Base-by-base conservation (phyloP, 2,113 vertebrate genomes). In the Thermophis baileyi region DNA sequence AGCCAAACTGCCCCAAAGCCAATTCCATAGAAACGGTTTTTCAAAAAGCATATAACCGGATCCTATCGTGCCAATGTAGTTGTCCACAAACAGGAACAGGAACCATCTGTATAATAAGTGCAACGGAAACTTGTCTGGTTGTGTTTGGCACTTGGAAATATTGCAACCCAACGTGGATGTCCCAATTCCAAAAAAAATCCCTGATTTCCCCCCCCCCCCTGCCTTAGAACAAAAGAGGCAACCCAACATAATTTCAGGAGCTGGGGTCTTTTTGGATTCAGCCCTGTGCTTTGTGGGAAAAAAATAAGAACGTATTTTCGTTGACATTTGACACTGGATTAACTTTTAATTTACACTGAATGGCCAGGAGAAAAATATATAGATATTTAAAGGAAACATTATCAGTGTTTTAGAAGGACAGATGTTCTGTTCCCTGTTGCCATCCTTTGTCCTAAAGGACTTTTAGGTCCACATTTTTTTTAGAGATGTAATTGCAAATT, bases 371-470 rank as follows among this genome's bases (percentile, higher is more conserved):
- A 54, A 89, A 54, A 51, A 40, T 2, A 0, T n/a, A 44, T 25
- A 89, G 20, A 55, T 55, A 40, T 44, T 89, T 11, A 55, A 55
- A 89, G 24, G 4, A 88, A 53, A 40, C 25, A 50, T 30, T 30
- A 89, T 40, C 8, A 14, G 24, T 44, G 35, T n/a, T 55, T 55
- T 89, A 88, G 30, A 35, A 93, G 92, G 94, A 93, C 50, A 49
- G 0, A 89, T 46, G 92, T 94, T 88, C 91, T 6, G 2, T 50
- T 94, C 91, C 6, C 88, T 92, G 44, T 35, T 90, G 47, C 86
- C 20, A 92, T 91, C 0, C 1, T 18, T 40, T 44, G 35, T 44
- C 18, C 74, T 81, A 44, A 93, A 12, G 5, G 95, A 63, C 1
- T 35, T 90, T 89, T 35, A 1, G 30, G 16, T 94, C 35, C 88